Percentiles rank a stretch among this genome's conserved stretches.
phyloP scores from a whole-genome alignment of 2,888 invertebrate species.

The Resseliella maxima region DNA sequence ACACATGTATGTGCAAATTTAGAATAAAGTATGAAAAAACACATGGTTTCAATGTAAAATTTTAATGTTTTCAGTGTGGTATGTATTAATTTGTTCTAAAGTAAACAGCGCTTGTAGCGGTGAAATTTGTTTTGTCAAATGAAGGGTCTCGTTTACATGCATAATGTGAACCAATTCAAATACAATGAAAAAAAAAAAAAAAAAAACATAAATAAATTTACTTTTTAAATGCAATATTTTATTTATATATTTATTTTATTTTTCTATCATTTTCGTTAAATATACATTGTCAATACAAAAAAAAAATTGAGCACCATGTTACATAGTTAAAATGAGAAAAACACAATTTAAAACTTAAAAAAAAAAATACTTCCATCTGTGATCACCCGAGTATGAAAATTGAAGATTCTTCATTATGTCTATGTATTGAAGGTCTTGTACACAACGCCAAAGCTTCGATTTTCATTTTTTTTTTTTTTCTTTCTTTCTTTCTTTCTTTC shows the following conservation, averaged over 20 bases:
- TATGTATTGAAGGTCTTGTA: neutral
- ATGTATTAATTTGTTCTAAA: neutral
- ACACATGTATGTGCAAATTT: neutral
- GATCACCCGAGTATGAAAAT: neutral
- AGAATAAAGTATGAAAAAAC: neutral
- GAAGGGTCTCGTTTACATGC: neutral
- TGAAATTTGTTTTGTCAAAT: neutral
- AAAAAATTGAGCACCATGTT: neutral
- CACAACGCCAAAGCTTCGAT: neutral
- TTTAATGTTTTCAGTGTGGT: slow-evolving; percentile 26
- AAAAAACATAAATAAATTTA: too few species aligned
- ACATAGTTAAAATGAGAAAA: neutral
- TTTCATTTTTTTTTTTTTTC: neutral
- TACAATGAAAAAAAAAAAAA: neutral
- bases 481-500: neutral
- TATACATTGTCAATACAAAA: neutral
- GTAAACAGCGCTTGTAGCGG: neutral
- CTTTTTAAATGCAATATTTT: neutral
- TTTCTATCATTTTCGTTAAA: neutral
- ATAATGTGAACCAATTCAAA: neutral
- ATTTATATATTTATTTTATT: neutral
- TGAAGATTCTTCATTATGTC: neutral
- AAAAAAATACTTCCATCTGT: neutral
- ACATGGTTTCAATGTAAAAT: slow-evolving; percentile 3
- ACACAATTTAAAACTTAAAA: slow-evolving; percentile 25